phyloP scores from a whole-genome alignment of 2,797 vertebrate species.

The Sphaeramia orbicularis region DNA sequence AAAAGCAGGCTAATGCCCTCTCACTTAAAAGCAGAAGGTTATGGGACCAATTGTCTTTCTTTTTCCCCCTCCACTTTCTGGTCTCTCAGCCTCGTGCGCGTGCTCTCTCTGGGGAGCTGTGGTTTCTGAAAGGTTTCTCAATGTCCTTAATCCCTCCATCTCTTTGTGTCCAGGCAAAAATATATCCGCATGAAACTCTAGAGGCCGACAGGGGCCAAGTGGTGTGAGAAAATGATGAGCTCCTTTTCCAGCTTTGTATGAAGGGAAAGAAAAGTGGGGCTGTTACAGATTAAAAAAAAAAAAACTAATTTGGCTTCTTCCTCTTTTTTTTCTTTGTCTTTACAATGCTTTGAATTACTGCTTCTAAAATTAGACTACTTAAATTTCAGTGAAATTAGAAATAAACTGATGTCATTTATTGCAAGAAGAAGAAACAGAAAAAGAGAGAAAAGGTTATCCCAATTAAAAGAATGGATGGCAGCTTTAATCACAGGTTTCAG shows the following conservation, averaged over 20 bases:
- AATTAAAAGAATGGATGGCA: constrained; percentile 18
- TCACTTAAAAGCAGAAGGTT: constrained; percentile 69
- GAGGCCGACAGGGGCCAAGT: constrained; percentile 68
- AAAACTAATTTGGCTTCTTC: constrained; percentile 27
- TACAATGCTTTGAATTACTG: constrained; percentile 22
- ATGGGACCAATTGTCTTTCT: constrained; percentile 46
- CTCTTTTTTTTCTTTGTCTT: too few species aligned
- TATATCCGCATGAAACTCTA: constrained; percentile 84
- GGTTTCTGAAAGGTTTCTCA: constrained; percentile 88
- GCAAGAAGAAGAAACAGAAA: constrained; percentile 30
- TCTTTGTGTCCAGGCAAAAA: constrained; percentile 84
- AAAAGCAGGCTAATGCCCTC: constrained; percentile 45
- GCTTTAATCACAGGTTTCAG: constrained; percentile 34
- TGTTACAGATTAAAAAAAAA: not conserved
- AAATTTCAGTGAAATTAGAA: constrained; percentile 15
- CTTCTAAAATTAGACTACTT: constrained; percentile 14
- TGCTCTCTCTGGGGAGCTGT: constrained; percentile 73
- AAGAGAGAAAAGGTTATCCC: too few species aligned
- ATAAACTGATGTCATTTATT: constrained; percentile 27
- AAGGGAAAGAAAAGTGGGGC: not conserved
- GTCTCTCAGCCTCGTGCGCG: constrained; percentile 47
- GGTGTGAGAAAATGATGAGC: constrained; percentile 48
- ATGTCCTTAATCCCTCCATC: constrained; percentile 83
- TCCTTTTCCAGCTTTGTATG: constrained; percentile 33
- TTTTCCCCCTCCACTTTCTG: constrained; percentile 34